Conservation (phyloP, 2,113 vertebrate genomes). For the Oenanthe melanoleuca region DNA sequence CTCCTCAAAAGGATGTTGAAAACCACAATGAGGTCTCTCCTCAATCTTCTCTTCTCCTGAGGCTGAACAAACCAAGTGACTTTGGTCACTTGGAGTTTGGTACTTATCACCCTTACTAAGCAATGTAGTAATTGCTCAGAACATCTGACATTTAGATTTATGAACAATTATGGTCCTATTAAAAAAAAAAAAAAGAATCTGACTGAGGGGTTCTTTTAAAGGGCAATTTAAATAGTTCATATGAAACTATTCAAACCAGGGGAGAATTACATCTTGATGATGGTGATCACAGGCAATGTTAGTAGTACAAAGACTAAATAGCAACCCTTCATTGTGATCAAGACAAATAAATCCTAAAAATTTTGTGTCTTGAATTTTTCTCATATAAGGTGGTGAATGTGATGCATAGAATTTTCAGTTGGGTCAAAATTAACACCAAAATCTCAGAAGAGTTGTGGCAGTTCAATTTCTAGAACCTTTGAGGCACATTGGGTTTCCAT, state of each 20-base stretch:
- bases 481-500: not conserved
- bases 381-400: not conserved
- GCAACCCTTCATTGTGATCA: not conserved
- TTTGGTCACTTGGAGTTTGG: not conserved
- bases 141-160: not conserved
- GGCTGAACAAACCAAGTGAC: not conserved
- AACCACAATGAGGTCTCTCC: accelerated
- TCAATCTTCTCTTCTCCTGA: not conserved
- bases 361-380: not conserved
- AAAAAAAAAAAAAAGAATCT: not conserved
- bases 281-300: not conserved
- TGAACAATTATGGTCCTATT: not conserved
- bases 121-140: not conserved
- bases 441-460: not conserved
- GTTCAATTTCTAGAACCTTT: not conserved
- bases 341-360: not conserved
- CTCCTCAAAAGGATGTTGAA: not conserved
- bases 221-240: not conserved
- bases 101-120: not conserved
- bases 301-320: not conserved
- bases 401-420: not conserved
- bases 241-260: not conserved
- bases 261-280: not conserved
- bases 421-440: not conserved
- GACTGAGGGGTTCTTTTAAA: not conserved